Percentiles rank a stretch among this genome's conserved stretches.
phyloP scores from a whole-genome alignment of 2,888 invertebrate species.

The Cartodere bifasciata region DNA sequence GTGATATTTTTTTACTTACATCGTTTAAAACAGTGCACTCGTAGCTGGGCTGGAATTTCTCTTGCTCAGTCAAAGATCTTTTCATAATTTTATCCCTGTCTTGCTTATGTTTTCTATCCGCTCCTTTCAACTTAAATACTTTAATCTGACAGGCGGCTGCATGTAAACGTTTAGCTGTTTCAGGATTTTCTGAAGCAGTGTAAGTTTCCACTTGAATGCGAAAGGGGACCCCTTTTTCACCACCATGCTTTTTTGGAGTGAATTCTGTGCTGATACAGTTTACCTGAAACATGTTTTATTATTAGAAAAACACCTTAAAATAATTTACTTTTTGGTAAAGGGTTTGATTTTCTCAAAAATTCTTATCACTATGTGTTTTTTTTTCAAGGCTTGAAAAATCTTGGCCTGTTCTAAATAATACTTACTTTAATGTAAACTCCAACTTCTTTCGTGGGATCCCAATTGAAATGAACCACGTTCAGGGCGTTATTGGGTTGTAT shows the following conservation, averaged over 20 bases:
- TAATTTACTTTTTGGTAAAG: no score
- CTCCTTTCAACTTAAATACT: constrained; percentile 88
- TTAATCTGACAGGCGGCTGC: constrained; percentile 95
- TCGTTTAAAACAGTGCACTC: constrained; percentile 89
- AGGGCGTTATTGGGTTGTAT: constrained; percentile 56
- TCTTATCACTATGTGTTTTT: no score
- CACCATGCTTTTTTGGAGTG: constrained; percentile 94
- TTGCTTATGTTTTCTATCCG: constrained; percentile 93
- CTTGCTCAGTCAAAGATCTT: constrained; percentile 67
- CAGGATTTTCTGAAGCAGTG: constrained; percentile 42
- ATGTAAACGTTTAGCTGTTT: constrained; percentile 55
- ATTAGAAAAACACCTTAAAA: background rate
- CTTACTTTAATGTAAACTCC: constrained; percentile 85
- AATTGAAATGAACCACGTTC: constrained; percentile 78
- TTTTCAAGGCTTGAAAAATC: no score
- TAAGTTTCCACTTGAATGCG: constrained; percentile 89
- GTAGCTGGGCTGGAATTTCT: constrained; percentile 91
- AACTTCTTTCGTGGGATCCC: constrained; percentile 95
- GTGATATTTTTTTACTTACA: constrained; percentile 40
- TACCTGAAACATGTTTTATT: constrained; percentile 42
- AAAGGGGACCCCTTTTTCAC: constrained; percentile 96
- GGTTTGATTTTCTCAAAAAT: no score
- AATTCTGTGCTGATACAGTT: constrained; percentile 98
- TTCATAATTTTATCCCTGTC: constrained; percentile 90
- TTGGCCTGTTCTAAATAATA: no score